These are phyloP conservation scores for Pachypsylla venusta DNA, from an alignment of 1,140 invertebrate species.

Conservation along the genomic window DNA sequence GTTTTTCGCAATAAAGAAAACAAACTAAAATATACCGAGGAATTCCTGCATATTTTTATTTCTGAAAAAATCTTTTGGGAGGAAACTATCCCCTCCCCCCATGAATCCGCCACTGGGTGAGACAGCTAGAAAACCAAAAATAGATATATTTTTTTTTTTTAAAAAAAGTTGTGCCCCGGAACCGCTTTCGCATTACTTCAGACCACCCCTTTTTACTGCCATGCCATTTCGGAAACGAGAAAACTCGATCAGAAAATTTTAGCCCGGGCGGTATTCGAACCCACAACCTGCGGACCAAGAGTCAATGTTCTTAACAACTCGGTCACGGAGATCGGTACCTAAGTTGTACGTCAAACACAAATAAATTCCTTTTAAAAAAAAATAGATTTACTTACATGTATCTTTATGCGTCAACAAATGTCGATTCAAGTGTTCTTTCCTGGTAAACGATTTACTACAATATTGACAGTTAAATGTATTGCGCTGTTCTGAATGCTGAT, in stretches of 20 bases:
- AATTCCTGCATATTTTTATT: no score
- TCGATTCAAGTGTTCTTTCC: slow-evolving; percentile 61
- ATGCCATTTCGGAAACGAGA: no score
- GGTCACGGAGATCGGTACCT: background rate
- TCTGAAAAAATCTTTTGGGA: no score
- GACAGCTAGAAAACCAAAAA: no score
- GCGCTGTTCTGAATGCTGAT: slow-evolving; percentile 70
- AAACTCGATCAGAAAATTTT: background rate
- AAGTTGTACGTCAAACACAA: background rate
- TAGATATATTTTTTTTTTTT: no score
- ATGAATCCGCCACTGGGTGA: no score
- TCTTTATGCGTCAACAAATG: slow-evolving; percentile 56
- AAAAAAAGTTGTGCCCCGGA: no score
- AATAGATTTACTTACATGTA: background rate
- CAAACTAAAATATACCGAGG: no score
- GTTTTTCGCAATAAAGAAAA: no score
- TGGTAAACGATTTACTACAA: slow-evolving; percentile 61
- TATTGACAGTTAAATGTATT: slow-evolving; percentile 52
- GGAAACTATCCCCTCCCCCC: no score
- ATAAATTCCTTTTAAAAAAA: background rate
- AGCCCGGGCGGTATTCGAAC: background rate
- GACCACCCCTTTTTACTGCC: no score
- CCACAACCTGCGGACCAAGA: background rate
- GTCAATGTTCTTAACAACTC: background rate
- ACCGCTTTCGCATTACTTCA: no score